Conservation (phyloP, 2,797 vertebrate species). For the Crotalus adamanteus region DNA sequence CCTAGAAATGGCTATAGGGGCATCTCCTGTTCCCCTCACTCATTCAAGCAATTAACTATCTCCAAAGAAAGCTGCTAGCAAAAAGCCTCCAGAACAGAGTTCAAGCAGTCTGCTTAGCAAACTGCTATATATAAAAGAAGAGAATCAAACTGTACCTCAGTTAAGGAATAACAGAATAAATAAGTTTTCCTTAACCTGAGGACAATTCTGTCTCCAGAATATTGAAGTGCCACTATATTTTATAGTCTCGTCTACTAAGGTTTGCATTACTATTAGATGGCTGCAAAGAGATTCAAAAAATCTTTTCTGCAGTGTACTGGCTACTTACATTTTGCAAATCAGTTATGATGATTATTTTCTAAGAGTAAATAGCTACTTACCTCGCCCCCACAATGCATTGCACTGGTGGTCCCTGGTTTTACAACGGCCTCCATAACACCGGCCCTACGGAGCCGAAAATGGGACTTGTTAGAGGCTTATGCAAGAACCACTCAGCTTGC, state of each 20-base stretch:
- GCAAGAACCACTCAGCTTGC: not conserved
- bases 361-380: constrained; percentile 69
- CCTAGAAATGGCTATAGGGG: not conserved
- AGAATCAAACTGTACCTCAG: not conserved
- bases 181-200: not conserved
- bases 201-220: not conserved
- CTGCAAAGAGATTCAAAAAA: not conserved
- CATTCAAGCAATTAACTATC: not conserved
- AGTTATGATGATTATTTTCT: not conserved
- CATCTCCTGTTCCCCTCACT: not conserved
- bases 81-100: not conserved
- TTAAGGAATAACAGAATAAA: not conserved
- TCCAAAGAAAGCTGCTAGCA: not conserved
- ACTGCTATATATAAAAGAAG: not conserved
- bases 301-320: not conserved
- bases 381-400: constrained; percentile 83
- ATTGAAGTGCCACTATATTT: not conserved
- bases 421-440: constrained; percentile 88
- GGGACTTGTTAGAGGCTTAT: not conserved
- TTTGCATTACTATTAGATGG: not conserved
- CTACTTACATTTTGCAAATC: not conserved
- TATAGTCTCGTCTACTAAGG: not conserved
- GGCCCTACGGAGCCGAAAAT: constrained; percentile 74
- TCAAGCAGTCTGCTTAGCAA: not conserved
- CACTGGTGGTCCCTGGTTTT: constrained; percentile 89